Conservation (phyloP, 2,797 vertebrate genomes). For the Gobio occitaniae region DNA sequence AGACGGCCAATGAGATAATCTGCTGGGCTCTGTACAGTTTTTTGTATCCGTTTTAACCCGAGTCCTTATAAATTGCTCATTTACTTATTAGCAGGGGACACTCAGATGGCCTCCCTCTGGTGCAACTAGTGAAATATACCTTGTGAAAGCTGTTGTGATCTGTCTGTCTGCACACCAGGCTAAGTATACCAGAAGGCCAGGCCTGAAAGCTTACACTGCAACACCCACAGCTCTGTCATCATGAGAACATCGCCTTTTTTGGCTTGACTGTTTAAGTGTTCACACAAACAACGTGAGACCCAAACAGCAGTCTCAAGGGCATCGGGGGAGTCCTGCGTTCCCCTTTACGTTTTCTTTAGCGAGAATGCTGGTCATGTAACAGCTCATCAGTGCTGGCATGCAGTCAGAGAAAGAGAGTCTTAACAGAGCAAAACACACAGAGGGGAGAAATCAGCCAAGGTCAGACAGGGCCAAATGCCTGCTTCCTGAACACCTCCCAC, state of each 20-base stretch:
- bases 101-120: slow-evolving; percentile 12
- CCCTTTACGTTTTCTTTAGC: slow-evolving; percentile 22
- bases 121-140: slow-evolving; percentile 31
- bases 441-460: slow-evolving; percentile 65
- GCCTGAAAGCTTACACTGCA: slow-evolving; percentile 36
- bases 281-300: slow-evolving; percentile 29
- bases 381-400: slow-evolving; percentile 57
- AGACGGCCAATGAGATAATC: slow-evolving; percentile 37
- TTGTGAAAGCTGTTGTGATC: slow-evolving; percentile 44
- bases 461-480: slow-evolving; percentile 71
- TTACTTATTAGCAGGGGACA: slow-evolving; percentile 22
- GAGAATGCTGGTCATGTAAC: slow-evolving; percentile 56
- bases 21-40: not conserved
- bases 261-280: slow-evolving; percentile 29
- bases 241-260: slow-evolving; percentile 34
- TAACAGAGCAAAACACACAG: slow-evolving; percentile 62
- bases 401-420: slow-evolving; percentile 51
- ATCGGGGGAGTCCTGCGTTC: slow-evolving; percentile 28
- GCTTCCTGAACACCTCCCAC: slow-evolving; percentile 64
- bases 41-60: slow-evolving; percentile 9
- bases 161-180: slow-evolving; percentile 39
- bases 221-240: slow-evolving; percentile 45
- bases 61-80: slow-evolving; percentile 24
- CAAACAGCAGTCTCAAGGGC: slow-evolving; percentile 36
- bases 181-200: slow-evolving; percentile 41